A percentile compares a stretch with the other conserved stretches of the same genome.
phyloP scores from a whole-genome alignment of 2,113 vertebrate species.

The Pituophis catenifer region DNA sequence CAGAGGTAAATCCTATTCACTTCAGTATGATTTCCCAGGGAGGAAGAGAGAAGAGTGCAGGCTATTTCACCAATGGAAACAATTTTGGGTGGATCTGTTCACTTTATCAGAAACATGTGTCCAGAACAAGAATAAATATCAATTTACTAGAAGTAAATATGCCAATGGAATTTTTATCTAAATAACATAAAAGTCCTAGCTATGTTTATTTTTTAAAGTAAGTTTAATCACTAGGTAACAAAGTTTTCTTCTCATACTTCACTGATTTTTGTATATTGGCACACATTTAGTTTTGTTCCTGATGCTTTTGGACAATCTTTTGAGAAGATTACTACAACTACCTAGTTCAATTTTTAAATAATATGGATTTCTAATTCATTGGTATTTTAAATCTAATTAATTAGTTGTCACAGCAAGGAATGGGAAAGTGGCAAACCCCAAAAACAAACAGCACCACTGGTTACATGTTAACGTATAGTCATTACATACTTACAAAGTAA shows the following conservation, averaged over 20 bases:
- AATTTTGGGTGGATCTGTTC: neutral
- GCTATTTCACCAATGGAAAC: neutral
- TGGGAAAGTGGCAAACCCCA: neutral
- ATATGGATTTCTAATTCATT: neutral
- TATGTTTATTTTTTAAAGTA: neutral
- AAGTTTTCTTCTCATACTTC: neutral
- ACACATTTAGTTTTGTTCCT: neutral
- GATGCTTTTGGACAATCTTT: neutral
- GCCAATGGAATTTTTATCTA: neutral
- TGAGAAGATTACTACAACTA: neutral
- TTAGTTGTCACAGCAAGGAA: neutral
- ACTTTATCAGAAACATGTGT: neutral
- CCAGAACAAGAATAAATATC: neutral
- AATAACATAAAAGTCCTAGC: neutral
- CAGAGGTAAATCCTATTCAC: neutral
- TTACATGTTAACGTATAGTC: neutral
- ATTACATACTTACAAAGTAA: neutral
- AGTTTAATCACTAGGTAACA: neutral
- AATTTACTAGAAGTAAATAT: neutral
- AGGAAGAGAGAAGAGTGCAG: neutral
- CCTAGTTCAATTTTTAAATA: neutral
- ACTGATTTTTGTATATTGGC: neutral
- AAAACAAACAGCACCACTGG: neutral
- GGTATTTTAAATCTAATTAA: neutral
- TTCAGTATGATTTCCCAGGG: neutral